A percentile compares a stretch with the other conserved stretches of the same genome.
phyloP scores from a whole-genome alignment of 2,888 invertebrate genomes.

The Nymphalis urticae region DNA sequence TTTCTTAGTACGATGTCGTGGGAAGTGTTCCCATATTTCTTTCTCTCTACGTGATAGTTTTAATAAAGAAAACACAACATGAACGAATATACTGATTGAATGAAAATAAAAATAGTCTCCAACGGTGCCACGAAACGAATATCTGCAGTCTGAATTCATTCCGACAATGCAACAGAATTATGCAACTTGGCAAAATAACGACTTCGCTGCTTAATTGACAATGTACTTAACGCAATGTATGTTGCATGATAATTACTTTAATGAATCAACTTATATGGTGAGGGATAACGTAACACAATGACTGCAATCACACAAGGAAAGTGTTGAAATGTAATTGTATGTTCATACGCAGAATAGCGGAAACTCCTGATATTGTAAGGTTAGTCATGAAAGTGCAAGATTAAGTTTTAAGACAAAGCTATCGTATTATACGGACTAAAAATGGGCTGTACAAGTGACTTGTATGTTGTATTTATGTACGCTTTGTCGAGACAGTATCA shows the following conservation, averaged over 20 bases:
- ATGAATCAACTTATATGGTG: constrained; percentile 15
- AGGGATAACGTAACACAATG: constrained; percentile 54
- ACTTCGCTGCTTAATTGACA: constrained; percentile 29
- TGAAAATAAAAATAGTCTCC: background rate
- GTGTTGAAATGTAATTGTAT: constrained; percentile 18
- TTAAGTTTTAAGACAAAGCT: no score
- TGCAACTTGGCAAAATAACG: constrained; percentile 28
- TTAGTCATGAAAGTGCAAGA: no score
- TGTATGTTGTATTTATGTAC: no score
- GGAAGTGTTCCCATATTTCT: constrained; percentile 66
- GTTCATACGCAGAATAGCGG: background rate
- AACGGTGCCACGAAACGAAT: background rate
- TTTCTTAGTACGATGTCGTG: constrained; percentile 58
- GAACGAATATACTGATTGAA: constrained; percentile 17
- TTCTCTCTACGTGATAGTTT: constrained; percentile 44
- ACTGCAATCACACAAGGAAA: constrained; percentile 38
- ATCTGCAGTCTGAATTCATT: constrained; percentile 8
- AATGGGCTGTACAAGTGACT: no score
- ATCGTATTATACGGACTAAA: no score
- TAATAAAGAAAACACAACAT: constrained; percentile 18
- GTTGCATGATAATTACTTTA: constrained; percentile 30
- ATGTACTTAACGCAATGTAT: constrained; percentile 21
- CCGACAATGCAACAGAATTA: constrained; percentile 25
- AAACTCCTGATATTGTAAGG: no score
- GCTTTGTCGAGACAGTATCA: no score